Base-by-base conservation (phyloP, 1,140 invertebrate genomes). In the Pissodes strobi region DNA sequence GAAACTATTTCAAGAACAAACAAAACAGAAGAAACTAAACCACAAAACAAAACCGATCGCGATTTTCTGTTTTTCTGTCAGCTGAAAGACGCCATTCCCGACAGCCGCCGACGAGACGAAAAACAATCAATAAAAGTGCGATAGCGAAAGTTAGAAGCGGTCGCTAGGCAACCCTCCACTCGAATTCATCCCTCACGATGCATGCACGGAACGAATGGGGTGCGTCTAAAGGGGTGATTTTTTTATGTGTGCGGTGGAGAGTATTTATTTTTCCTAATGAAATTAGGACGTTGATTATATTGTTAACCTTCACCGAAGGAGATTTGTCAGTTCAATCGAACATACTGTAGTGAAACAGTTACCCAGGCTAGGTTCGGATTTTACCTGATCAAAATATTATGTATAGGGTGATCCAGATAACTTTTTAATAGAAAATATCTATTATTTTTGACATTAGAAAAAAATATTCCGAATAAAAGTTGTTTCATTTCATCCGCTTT, bases 51-150 rank as follows among this genome's bases (percentile, higher is more conserved):
- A 70, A 71, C 53, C 67, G 59, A 66, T 58, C 62, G 67, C 61
- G 67, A 58, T 57, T 66, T 68, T 71, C 57, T 72, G 68, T 73
- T 78, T 73, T 74, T 73, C 73, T 74, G 76, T 78, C 76, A 78
- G 76, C 76, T 78, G 76, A 76, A 75, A 73, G 74, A 70, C 76
- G 74, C 75, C 75, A 77, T 78, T 69, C 68, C 72, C 70, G 70
- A 58, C 71, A 65, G 69, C 63, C 69, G 71, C 69, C 70, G 76
- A 73, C 76, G 72, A 72, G 73, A 77, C 74, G 73, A 57, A 74
- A 77, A 76, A 76, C 74, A 76, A 78, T 78, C 76, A 77, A 78
- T 78, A 78, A 63, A 72, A 69, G 67, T 56, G 68, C 73, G 76
- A 75, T 79, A 74, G 72, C 69, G 72, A 74, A 74, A 74, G 72